Percentiles rank a stretch among this genome's conserved stretches.
phyloP scores from a whole-genome alignment of 2,113 vertebrate genomes.

The Pelecanoides urinatrix region DNA sequence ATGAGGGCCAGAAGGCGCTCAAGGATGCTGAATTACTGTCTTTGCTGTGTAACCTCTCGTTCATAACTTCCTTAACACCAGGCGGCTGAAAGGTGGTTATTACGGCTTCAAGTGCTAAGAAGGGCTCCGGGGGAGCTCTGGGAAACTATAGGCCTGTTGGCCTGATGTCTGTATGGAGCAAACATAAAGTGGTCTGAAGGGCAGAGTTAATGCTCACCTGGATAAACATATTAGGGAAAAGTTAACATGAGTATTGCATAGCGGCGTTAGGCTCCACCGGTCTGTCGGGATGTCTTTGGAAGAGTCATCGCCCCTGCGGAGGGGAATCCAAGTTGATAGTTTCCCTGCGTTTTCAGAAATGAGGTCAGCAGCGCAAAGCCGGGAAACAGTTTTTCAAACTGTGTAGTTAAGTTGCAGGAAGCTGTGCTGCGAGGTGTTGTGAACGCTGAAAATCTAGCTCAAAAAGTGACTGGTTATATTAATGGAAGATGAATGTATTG shows the following conservation, averaged over 20 bases:
- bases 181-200: not conserved
- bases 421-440: not conserved
- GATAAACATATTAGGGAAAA: not conserved
- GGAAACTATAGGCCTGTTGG: not conserved
- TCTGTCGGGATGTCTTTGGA: not conserved
- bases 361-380: not conserved
- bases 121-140: not conserved
- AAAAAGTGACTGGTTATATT: not conserved
- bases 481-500: not conserved
- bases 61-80: not conserved
- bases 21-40: not conserved
- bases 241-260: accelerated
- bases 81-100: not conserved
- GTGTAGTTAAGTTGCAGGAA: not conserved
- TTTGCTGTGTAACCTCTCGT: not conserved
- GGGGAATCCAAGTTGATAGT: not conserved
- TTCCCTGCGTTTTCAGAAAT: not conserved
- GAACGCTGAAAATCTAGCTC: not conserved
- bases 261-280: accelerated
- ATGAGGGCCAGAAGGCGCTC: not conserved
- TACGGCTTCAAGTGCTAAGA: not conserved
- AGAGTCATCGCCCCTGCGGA: accelerated
- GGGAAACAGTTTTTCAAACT: not conserved
- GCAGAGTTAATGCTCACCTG: not conserved
- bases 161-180: not conserved